Percentiles rank a stretch among this genome's conserved stretches.
phyloP scores from a whole-genome alignment of 2,888 invertebrate species.

The Athripsodes cinereus region DNA sequence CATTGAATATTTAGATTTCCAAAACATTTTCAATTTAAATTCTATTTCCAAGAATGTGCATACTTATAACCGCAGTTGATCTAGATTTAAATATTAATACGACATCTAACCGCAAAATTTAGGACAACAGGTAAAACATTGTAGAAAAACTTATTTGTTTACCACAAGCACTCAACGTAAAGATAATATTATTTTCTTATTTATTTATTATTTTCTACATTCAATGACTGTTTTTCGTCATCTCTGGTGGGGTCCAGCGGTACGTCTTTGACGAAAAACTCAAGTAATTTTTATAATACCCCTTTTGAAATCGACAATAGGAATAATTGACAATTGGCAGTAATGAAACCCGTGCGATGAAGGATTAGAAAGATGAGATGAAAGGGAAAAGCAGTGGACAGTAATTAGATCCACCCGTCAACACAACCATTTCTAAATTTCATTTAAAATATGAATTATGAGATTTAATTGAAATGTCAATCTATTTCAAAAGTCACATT shows the following conservation, averaged over 20 bases:
- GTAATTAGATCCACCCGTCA: constrained; percentile 23
- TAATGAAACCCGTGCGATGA: background rate
- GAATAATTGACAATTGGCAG: constrained; percentile 3
- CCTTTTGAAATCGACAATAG: constrained; percentile 12
- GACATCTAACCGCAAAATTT: too few species aligned
- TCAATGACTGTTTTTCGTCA: too few species aligned
- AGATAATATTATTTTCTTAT: too few species aligned
- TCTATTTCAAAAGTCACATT: background rate
- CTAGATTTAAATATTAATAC: too few species aligned
- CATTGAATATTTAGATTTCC: too few species aligned
- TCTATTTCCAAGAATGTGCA: too few species aligned
- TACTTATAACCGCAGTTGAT: too few species aligned
- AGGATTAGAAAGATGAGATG: background rate
- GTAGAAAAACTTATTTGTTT: too few species aligned
- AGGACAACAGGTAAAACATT: too few species aligned
- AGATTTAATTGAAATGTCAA: constrained; percentile 13
- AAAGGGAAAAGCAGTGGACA: background rate
- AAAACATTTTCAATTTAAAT: too few species aligned
- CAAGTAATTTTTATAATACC: constrained; percentile 21
- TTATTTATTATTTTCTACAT: too few species aligned
- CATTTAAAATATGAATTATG: constrained; percentile 1
- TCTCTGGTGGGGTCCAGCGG: constrained; percentile 20
- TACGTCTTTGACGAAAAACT: constrained; percentile 18
- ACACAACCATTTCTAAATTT: constrained; percentile 12
- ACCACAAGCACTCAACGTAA: too few species aligned